Conservation (phyloP, 2,888 invertebrate species). For the Serrognathus titanus region DNA sequence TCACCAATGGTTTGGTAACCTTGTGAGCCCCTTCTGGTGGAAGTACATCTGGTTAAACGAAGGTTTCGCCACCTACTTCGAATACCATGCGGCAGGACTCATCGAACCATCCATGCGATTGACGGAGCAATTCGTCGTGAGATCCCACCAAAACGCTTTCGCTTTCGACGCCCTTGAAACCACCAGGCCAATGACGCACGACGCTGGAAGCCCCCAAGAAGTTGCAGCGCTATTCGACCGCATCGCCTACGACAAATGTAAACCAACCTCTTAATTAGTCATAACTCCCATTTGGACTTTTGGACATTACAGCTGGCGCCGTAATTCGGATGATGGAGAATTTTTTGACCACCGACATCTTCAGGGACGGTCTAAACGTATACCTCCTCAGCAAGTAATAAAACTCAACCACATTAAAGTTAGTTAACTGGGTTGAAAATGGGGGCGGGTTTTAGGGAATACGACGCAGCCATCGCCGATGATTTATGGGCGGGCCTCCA, state of each 20-base stretch:
- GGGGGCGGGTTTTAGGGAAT: slow-evolving; percentile 12
- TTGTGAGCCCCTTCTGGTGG: slow-evolving; percentile 65
- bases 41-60: slow-evolving; percentile 64
- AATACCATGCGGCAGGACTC: slow-evolving; percentile 49
- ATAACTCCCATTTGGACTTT: slow-evolving; percentile 23
- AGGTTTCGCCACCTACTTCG: slow-evolving; percentile 64
- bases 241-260: slow-evolving; percentile 63
- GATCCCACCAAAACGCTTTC: slow-evolving; percentile 54
- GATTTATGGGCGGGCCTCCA: slow-evolving; percentile 39
- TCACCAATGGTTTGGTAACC: slow-evolving; percentile 70
- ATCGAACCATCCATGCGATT: slow-evolving; percentile 44
- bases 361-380: slow-evolving; percentile 16
- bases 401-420: too few relatives aligned
- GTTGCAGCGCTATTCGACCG: slow-evolving; percentile 62
- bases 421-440: too few relatives aligned
- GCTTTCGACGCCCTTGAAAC: slow-evolving; percentile 53
- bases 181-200: slow-evolving; percentile 53
- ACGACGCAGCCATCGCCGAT: slow-evolving; percentile 29
- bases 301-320: slow-evolving; percentile 53
- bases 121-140: slow-evolving; percentile 47
- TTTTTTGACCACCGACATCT: slow-evolving; percentile 17
- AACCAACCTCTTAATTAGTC: slow-evolving; percentile 53
- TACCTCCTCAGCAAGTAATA: slow-evolving; percentile 19
- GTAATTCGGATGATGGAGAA: slow-evolving; percentile 45
- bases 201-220: slow-evolving; percentile 55